phyloP scores from a whole-genome alignment of 2,797 vertebrate genomes.

The Gephyroberyx darwinii region DNA sequence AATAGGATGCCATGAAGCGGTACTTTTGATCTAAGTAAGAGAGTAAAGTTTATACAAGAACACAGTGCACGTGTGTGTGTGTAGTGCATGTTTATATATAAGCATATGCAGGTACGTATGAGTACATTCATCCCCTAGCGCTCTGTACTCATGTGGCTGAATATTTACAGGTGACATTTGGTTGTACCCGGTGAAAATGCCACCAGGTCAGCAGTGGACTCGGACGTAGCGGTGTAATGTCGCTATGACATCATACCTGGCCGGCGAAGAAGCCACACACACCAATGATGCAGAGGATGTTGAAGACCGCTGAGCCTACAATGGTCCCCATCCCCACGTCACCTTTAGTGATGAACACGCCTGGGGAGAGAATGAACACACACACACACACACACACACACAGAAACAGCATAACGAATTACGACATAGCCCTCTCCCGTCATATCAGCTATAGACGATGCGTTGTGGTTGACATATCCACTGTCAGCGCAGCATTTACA shows the following conservation, averaged over 20 bases:
- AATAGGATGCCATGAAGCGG: too few relatives aligned
- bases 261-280: conserved; percentile 95
- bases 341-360: conserved; percentile 95
- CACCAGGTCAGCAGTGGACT: conserved; percentile 10
- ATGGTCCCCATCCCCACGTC: conserved; percentile 96
- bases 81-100: neutral
- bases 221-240: neutral
- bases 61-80: neutral
- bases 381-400: conserved; percentile 4
- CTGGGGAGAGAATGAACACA: conserved; percentile 70
- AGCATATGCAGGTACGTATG: conserved; percentile 18
- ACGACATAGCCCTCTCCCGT: neutral
- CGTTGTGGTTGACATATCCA: conserved; percentile 22
- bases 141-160: conserved; percentile 6
- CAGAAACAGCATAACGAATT: conserved; percentile 6
- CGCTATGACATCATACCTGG: conserved; percentile 82
- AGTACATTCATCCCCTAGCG: neutral
- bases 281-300: conserved; percentile 96
- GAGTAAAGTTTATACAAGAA: too few relatives aligned
- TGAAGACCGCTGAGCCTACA: conserved; percentile 94
- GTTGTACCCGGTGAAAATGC: conserved; percentile 39
- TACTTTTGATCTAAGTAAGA: too few relatives aligned
- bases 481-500: conserved; percentile 13
- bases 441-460: neutral
- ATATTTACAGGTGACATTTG: conserved; percentile 51